Conservation (phyloP, 2,888 invertebrate genomes). For the Andrena praecox region DNA sequence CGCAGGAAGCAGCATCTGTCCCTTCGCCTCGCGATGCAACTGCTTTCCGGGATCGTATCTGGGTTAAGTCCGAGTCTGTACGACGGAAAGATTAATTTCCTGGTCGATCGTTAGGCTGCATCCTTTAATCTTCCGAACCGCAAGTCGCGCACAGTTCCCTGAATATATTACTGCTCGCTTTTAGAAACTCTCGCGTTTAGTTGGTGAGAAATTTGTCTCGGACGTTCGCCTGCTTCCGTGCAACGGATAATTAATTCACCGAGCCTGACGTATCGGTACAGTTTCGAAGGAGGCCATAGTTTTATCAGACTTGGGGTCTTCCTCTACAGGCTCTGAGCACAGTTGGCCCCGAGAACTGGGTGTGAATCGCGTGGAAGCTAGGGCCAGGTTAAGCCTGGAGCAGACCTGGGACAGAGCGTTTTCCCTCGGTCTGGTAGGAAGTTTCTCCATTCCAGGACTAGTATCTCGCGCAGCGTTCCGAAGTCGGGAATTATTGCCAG, state of each 20-base stretch:
- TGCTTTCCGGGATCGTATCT: conserved; percentile 26
- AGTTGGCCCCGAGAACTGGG: not conserved
- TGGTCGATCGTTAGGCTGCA: conserved; percentile 14
- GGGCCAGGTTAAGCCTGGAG: not conserved
- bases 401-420: not conserved
- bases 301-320: not conserved
- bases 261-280: not conserved
- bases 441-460: not conserved
- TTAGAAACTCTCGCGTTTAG: conserved; percentile 2
- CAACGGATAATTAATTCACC: not conserved
- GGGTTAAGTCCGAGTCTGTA: conserved; percentile 41
- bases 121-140: not conserved
- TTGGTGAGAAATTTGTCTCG: not conserved
- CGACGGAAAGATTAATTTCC: conserved; percentile 24
- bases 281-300: not conserved
- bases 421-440: not conserved
- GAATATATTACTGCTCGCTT: conserved; percentile 1
- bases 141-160: not conserved
- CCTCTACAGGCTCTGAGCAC: not conserved
- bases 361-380: not conserved
- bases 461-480: not conserved
- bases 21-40: not conserved
- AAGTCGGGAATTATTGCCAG: conserved; percentile 27
- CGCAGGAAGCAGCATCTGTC: conserved; percentile 50
- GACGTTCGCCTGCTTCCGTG: not conserved